Evolutionary conservation across 2,888 invertebrate genomes (phyloP).

Genomic region (Phengaris alcon): DNA sequence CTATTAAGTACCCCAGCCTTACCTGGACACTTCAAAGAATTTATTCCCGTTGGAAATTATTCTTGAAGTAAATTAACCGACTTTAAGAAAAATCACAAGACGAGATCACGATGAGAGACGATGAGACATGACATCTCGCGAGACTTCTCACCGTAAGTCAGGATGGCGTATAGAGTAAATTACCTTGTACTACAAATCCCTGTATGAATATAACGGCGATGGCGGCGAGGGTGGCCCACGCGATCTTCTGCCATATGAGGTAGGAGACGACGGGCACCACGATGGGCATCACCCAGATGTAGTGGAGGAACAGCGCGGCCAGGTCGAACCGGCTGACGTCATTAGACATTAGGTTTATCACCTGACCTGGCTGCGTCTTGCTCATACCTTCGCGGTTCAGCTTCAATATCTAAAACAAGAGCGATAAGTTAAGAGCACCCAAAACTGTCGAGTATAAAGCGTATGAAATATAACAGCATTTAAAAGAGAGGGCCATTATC

Average conservation of each 20-base stretch:
- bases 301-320: constrained; percentile 84
- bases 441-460: not conserved
- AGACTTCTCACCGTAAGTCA: too few relatives aligned
- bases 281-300: constrained; percentile 89
- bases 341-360: constrained; percentile 91
- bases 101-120: too few relatives aligned
- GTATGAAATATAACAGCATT: not conserved
- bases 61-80: too few relatives aligned
- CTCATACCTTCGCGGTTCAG: constrained; percentile 79
- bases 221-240: constrained; percentile 64
- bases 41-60: too few relatives aligned
- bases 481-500: too few relatives aligned
- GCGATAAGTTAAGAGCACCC: not conserved
- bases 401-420: constrained; percentile 61
- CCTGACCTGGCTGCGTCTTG: constrained; percentile 85
- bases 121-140: too few relatives aligned
- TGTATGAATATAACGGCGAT: constrained; percentile 75
- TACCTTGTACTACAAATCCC: constrained; percentile 79
- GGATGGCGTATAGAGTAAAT: not conserved
- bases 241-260: constrained; percentile 68
- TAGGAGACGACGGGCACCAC: constrained; percentile 81
- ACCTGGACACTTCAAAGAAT: too few relatives aligned
- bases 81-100: too few relatives aligned
- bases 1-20: too few relatives aligned
- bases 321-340: constrained; percentile 91